Evolutionary conservation across 2,113 vertebrate species (phyloP), one percentile per base, ranked within the genome.

Genomic region (Abramis brama): DNA sequence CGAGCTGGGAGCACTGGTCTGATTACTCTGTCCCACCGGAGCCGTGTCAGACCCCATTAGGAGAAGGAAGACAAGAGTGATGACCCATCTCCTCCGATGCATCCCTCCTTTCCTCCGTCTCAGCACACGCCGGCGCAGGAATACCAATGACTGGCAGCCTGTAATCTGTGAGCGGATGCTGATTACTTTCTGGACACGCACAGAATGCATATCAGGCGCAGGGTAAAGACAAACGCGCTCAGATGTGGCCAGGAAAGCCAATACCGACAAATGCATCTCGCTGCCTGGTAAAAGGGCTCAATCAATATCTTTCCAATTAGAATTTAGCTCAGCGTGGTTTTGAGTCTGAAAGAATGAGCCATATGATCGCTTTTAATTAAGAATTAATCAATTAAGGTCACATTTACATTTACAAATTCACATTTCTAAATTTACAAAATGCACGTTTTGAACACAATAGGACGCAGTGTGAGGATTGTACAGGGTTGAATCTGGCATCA

Each of bases 241-340:
- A 57, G 66, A 83, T 59, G 30, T 11, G 82, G 27, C 13, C 21
- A 57, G 21, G 50, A 57, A 62, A 79, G 36, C 77, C 10, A 39
- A 73, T 73, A 57, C 8, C 2, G 12, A 30, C 64, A 70, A 30
- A 82, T 82, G 17, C 8, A 59, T 71, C 68, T 27, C 50, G 3
- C 21, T 25, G 33, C 2, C 21, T 52, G 66, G 64, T 83, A 25
- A 71, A 83, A 70, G 64, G 66, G 7, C 39, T 15, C 45, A 30
- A 82, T 82, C 80, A 70, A 82, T 82, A 52, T 33, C 45, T 70
- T 66, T 70, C 62, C 80, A 70, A 82, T 82, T 70, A 82, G 10
- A 52, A 82, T 70, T 70, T 33, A 70, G 80, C 45, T 33, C 80
- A 15, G 62, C 55, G 55, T 6, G 4, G 6, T 57, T 57, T 21